Evolutionary conservation across 2,797 vertebrate species (phyloP), one percentile per base, ranked within the genome.

Genomic region (Sardinella longiceps): DNA sequence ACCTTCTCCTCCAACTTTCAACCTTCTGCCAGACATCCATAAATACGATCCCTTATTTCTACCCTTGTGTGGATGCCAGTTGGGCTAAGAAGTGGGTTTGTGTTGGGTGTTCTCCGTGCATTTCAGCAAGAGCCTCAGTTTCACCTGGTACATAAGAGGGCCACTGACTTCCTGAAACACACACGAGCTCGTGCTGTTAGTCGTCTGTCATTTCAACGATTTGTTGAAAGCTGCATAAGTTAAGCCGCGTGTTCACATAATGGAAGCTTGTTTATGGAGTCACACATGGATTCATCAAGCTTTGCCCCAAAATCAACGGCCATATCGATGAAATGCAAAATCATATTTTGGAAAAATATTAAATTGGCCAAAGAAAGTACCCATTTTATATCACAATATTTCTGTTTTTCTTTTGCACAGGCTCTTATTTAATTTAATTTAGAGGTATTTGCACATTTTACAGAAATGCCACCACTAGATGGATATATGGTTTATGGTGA

Each of bases 21-120:
- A 92, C 91, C 89, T 83, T 84, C 84, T 90, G 93, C 93, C 94
- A 95, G 90, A 90, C 90, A 90, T 92, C 91, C 91, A 93, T 95
- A 95, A 95, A 95, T 95, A 95, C 92, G 33, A 91, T 91, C 92
- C 94, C 89, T 95, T 95, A 93, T 95, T 94, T 94, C 90, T 90
- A 88, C 87, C 89, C 91, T 90, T 87, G 92, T 90, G 89, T 89
- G 83, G 87, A 89, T 92, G 93, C 94, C 95, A 95, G 92, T 89
- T 92, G 88, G 89, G 87, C 89, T 81, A 81, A 89, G 90, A 91
- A 92, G 90, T 89, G 88, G 94, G 94, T 95, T 95, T 95, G 94
- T 94, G 95, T 95, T 95, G 94, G 93, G 93, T 94, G 92, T 93
- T 93, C 91, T 92, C 89, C 43, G 86, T 88, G 88, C 90, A 90